phyloP scores from a whole-genome alignment of 1,140 invertebrate species.

The Heliconius congener region DNA sequence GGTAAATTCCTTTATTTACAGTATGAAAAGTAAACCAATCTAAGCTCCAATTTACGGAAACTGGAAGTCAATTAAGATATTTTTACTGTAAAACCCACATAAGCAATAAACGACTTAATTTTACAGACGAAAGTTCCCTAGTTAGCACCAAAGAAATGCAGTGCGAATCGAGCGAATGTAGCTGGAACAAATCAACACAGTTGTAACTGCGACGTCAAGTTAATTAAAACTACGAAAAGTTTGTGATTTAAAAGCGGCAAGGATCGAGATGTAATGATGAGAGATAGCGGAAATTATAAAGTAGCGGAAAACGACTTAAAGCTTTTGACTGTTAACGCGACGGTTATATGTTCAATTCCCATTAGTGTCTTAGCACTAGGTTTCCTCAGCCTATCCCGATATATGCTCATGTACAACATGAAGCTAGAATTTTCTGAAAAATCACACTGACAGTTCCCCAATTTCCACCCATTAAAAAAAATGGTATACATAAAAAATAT shows the following conservation, averaged over 20 bases:
- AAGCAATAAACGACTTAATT: constrained; percentile 27
- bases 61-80: constrained; percentile 12
- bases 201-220: constrained; percentile 76
- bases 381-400: too few species aligned
- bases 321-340: too few species aligned
- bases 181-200: constrained; percentile 65
- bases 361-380: too few species aligned
- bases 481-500: too few species aligned
- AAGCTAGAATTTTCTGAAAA: too few species aligned
- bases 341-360: too few species aligned
- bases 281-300: constrained; percentile 40
- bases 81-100: neutral
- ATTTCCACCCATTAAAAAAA: too few species aligned
- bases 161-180: constrained; percentile 37
- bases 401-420: too few species aligned
- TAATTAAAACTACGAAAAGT: constrained; percentile 80
- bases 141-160: constrained; percentile 49
- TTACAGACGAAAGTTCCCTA: constrained; percentile 42
- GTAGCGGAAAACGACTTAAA: neutral
- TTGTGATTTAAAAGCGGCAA: constrained; percentile 67
- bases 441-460: too few species aligned
- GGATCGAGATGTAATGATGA: constrained; percentile 25
- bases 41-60: neutral
- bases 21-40: neutral
- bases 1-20: neutral